Conservation (phyloP, 92 coral and sea anemone species). For the Epizoanthus fatuus region DNA sequence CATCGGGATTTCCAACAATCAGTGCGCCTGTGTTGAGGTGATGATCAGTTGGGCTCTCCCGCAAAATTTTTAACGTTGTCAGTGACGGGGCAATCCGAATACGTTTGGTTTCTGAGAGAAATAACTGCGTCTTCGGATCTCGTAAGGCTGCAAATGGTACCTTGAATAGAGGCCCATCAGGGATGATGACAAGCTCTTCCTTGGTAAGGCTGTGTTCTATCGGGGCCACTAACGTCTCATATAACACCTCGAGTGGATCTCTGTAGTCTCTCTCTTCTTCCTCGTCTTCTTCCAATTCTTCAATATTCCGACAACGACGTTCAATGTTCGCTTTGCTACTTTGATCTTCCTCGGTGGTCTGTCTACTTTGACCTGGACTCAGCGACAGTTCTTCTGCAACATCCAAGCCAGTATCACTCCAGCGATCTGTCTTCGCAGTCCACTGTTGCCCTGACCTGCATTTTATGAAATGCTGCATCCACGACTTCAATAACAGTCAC, state of each 20-base stretch:
- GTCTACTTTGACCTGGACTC: no score
- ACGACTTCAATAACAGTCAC: no score
- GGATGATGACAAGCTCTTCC: constrained; percentile 40
- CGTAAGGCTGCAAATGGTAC: constrained; percentile 56
- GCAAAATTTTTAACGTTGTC: constrained; percentile 22
- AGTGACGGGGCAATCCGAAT: constrained; percentile 57
- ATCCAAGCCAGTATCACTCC: background rate
- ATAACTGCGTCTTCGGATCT: constrained; percentile 12
- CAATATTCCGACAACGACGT: no score
- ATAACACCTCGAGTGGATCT: constrained; percentile 18
- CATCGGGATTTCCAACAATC: constrained; percentile 48
- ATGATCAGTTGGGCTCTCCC: constrained; percentile 4
- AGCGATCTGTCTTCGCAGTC: constrained; percentile 33
- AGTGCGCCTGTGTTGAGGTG: constrained; percentile 33
- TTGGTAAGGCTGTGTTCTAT: background rate
- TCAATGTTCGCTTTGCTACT: no score
- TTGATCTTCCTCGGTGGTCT: no score
- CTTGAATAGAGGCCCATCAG: constrained; percentile 31
- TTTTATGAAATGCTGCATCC: background rate
- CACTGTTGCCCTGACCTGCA: background rate
- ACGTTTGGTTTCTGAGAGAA: constrained; percentile 48
- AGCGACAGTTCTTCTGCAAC: no score
- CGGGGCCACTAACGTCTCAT: constrained; percentile 16
- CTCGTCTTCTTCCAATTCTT: no score
- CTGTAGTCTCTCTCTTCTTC: no score